Percentiles rank a stretch among this genome's conserved stretches.
These are phyloP conservation scores for Beaufortia kweichowensis DNA, from an alignment of 2,113 vertebrate genomes.

Conservation along the genomic window DNA sequence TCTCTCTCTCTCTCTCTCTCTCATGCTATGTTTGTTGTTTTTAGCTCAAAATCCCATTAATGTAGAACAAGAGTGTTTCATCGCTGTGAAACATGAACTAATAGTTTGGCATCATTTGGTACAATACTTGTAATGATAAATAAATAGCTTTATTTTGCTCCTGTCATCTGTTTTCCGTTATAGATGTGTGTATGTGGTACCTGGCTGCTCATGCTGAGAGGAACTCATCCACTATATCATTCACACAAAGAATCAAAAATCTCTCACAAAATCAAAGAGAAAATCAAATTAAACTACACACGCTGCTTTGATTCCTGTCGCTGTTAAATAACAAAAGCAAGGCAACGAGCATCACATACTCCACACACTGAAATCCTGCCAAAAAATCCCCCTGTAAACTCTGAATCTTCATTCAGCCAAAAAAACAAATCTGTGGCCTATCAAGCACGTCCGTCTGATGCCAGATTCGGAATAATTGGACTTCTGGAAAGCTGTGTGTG, in stretches of 20 bases:
- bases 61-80: conserved; percentile 28
- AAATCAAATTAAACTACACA: conserved; percentile 3
- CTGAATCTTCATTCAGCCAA: conserved; percentile 26
- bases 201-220: neutral
- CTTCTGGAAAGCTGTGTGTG: conserved; percentile 18
- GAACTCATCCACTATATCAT: neutral
- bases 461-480: conserved; percentile 35
- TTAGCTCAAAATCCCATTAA: conserved; percentile 42
- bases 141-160: conserved; percentile 25
- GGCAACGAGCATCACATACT: neutral
- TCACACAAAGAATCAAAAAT: neutral
- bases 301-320: neutral
- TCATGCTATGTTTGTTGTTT: conserved; percentile 25
- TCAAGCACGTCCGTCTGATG: conserved; percentile 10
- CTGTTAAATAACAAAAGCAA: conserved; percentile 11
- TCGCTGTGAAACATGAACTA: conserved; percentile 23
- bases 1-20: neutral
- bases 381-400: conserved; percentile 17
- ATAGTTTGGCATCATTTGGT: conserved; percentile 39
- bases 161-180: conserved; percentile 1
- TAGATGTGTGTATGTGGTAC: neutral
- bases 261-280: neutral
- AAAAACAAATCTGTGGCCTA: conserved; percentile 1
- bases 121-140: conserved; percentile 20
- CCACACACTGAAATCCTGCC: neutral